Percentiles rank a stretch among this genome's conserved stretches.
These are phyloP conservation scores for Regulus satrapa DNA, from an alignment of 2,113 vertebrate species.

Conservation along the genomic window DNA sequence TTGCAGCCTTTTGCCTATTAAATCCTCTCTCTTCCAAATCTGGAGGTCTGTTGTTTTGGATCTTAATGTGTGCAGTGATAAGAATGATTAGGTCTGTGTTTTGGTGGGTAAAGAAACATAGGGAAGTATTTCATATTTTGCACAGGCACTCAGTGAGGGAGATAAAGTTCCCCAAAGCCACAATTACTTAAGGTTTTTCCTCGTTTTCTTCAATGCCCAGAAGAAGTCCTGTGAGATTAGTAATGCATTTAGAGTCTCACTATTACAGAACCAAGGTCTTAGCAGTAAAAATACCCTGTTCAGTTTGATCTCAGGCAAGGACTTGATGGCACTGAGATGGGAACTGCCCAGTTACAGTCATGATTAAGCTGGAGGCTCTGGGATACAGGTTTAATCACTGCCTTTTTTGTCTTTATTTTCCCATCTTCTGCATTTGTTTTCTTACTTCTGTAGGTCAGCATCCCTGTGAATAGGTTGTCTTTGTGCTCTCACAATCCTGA, in stretches of 20 bases:
- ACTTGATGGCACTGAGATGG: background rate
- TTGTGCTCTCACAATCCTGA: background rate
- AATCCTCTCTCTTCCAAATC: background rate
- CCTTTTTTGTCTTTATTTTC: background rate
- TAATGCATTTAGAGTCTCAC: background rate
- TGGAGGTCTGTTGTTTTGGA: background rate
- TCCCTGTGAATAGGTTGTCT: background rate
- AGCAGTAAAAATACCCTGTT: background rate
- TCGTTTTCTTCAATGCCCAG: background rate
- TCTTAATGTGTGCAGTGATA: background rate
- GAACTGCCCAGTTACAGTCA: background rate
- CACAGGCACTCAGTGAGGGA: background rate
- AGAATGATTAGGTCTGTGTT: background rate
- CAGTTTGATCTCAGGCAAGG: background rate
- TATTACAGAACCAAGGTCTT: background rate
- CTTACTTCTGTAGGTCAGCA: background rate
- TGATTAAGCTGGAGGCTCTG: rapidly evolving
- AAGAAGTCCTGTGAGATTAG: background rate
- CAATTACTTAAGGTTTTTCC: background rate
- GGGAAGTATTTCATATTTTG: background rate
- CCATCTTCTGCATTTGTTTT: background rate
- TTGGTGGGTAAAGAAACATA: background rate
- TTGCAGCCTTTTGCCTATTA: background rate
- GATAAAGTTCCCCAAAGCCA: background rate
- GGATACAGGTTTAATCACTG: background rate